A percentile compares a stretch with the other conserved stretches of the same genome.
These are phyloP conservation scores for Rhodinocichla rosea DNA, from an alignment of 2,113 vertebrate species.

Conservation along the genomic window DNA sequence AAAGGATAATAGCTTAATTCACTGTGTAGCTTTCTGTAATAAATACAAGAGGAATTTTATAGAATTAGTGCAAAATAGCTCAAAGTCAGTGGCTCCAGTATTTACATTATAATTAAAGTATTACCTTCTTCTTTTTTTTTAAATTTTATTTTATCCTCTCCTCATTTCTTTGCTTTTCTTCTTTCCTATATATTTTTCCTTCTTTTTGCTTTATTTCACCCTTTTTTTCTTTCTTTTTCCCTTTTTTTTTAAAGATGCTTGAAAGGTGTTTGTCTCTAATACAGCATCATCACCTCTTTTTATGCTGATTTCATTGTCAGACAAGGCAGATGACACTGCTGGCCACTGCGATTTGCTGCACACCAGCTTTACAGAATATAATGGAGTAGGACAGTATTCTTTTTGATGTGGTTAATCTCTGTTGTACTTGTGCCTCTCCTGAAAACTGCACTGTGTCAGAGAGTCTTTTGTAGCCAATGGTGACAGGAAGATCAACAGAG, in stretches of 20 bases:
- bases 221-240: accelerated
- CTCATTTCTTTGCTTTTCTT: too few species aligned
- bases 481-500: constrained; percentile 59
- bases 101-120: constrained; percentile 60
- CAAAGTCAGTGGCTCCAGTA: constrained; percentile 14
- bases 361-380: constrained; percentile 8
- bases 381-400: constrained; percentile 15
- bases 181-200: not conserved
- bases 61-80: constrained; percentile 53
- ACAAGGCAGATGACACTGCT: constrained; percentile 15
- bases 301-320: constrained; percentile 51
- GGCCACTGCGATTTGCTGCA: not conserved
- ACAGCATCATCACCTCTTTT: not conserved
- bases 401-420: constrained; percentile 62
- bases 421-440: constrained; percentile 51
- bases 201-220: not conserved
- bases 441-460: constrained; percentile 50
- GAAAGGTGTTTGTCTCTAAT: constrained; percentile 36
- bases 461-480: constrained; percentile 38
- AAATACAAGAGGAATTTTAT: constrained; percentile 47
- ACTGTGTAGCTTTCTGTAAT: constrained; percentile 46
- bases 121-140: not conserved
- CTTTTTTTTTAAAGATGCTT: not conserved
- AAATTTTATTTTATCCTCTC: not conserved
- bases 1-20: constrained; percentile 65